Conservation (phyloP, 35 echinoderm and acorn worm species). For the Anneissia japonica region DNA sequence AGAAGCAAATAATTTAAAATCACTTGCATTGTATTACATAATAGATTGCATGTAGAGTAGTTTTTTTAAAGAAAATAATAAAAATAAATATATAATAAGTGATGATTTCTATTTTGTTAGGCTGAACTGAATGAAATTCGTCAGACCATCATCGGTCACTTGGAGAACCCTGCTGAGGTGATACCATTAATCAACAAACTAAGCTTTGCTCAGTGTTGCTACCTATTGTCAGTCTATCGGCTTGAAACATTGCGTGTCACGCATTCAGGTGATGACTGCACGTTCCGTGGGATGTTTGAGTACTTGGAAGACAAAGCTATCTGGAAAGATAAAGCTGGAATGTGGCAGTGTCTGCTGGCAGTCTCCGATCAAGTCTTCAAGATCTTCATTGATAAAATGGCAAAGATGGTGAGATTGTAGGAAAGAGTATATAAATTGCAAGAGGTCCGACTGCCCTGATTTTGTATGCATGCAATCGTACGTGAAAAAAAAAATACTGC, state of each 20-base stretch:
- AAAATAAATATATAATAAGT: background rate
- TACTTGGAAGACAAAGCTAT: slow-evolving; percentile 94
- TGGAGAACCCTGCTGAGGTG: slow-evolving; percentile 61
- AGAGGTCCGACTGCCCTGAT: too few relatives aligned
- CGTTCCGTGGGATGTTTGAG: slow-evolving; percentile 72
- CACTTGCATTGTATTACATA: background rate
- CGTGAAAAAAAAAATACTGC: too few relatives aligned
- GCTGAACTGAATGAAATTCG: slow-evolving; percentile 90
- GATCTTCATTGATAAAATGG: slow-evolving; percentile 87
- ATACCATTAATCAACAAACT: slow-evolving; percentile 83
- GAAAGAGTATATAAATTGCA: too few relatives aligned
- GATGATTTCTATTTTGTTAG: slow-evolving; percentile 17
- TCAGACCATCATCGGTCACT: slow-evolving; percentile 62
- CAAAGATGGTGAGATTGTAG: slow-evolving; percentile 53
- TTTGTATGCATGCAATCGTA: too few relatives aligned
- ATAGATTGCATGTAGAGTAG: background rate
- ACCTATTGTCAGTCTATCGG: slow-evolving; percentile 82
- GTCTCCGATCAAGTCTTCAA: slow-evolving; percentile 83
- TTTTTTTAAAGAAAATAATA: background rate
- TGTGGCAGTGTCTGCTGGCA: slow-evolving; percentile 86
- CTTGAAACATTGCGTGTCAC: slow-evolving; percentile 74
- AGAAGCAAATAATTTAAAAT: background rate
- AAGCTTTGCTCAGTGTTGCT: slow-evolving; percentile 94
- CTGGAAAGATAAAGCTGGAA: slow-evolving; percentile 83
- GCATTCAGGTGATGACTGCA: slow-evolving; percentile 37